Conservation (phyloP, 2,888 invertebrate genomes). For the Philereme vetulata region DNA sequence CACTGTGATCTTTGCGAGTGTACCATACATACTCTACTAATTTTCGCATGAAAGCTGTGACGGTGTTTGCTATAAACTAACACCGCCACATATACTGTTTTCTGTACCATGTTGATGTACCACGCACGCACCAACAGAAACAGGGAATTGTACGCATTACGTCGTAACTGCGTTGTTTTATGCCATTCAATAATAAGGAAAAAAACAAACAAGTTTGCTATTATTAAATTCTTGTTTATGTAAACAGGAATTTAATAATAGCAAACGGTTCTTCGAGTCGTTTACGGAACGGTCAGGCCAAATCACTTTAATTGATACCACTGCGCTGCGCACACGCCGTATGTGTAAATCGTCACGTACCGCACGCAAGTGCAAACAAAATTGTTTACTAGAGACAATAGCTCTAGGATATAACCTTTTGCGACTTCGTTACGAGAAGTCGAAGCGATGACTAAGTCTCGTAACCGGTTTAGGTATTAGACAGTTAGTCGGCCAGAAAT, state of each 20-base stretch:
- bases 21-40: too few species aligned
- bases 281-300: slow-evolving; percentile 2
- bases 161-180: too few species aligned
- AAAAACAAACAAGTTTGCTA: too few species aligned
- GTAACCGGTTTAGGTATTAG: slow-evolving; percentile 23
- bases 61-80: too few species aligned
- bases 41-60: too few species aligned
- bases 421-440: slow-evolving; percentile 13
- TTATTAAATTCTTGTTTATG: too few species aligned
- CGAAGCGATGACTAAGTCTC: slow-evolving; percentile 22
- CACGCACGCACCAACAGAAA: too few species aligned
- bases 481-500: slow-evolving; percentile 23
- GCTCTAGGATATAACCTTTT: slow-evolving; percentile 10
- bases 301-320: slow-evolving; percentile 13
- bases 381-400: slow-evolving; percentile 10
- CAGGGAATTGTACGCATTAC: too few species aligned
- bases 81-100: too few species aligned
- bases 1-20: too few species aligned
- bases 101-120: too few species aligned
- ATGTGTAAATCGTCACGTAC: slow-evolving; percentile 22
- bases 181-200: neutral
- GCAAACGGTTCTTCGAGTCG: neutral
- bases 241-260: neutral
- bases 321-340: slow-evolving; percentile 21
- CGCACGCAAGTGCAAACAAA: slow-evolving; percentile 19